These are phyloP conservation scores for Dynastes grantii DNA, from an alignment of 2,888 invertebrate genomes.

Conservation along the genomic window DNA sequence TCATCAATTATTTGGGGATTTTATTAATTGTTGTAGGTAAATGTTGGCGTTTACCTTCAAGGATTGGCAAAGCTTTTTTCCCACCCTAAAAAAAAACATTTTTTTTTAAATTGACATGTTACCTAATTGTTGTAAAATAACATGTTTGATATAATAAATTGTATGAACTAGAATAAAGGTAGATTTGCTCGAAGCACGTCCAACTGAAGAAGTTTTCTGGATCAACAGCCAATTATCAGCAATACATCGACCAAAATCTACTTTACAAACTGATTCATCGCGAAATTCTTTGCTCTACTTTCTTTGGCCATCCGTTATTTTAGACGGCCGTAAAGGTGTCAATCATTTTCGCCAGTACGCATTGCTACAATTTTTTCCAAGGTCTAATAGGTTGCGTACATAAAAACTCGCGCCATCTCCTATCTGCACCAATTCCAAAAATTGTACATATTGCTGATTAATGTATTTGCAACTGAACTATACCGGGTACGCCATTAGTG, in stretches of 20 bases:
- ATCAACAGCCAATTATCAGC: constrained; percentile 25
- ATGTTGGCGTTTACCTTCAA: no score
- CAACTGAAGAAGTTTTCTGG: neutral
- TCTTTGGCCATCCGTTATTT: neutral
- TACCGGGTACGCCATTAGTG: neutral
- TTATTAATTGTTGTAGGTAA: no score
- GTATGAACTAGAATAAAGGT: no score
- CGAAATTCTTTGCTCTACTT: constrained; percentile 7
- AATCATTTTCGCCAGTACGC: constrained; percentile 10
- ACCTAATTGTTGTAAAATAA: no score
- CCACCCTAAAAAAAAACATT: no score
- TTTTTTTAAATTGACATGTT: no score
- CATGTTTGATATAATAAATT: no score
- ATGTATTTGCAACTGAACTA: neutral
- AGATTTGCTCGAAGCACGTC: no score
- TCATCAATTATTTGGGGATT: no score
- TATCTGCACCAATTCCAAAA: neutral
- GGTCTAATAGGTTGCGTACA: constrained; percentile 9
- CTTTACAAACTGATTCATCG: constrained; percentile 11
- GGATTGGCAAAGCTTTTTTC: no score
- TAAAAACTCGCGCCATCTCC: neutral
- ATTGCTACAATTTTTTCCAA: constrained; percentile 15
- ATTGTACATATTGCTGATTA: neutral
- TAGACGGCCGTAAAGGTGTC: neutral
- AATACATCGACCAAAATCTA: neutral